Percentiles rank a stretch among this genome's conserved stretches.
phyloP scores from a whole-genome alignment of 2,113 vertebrate genomes.

The Camelus bactrianus region DNA sequence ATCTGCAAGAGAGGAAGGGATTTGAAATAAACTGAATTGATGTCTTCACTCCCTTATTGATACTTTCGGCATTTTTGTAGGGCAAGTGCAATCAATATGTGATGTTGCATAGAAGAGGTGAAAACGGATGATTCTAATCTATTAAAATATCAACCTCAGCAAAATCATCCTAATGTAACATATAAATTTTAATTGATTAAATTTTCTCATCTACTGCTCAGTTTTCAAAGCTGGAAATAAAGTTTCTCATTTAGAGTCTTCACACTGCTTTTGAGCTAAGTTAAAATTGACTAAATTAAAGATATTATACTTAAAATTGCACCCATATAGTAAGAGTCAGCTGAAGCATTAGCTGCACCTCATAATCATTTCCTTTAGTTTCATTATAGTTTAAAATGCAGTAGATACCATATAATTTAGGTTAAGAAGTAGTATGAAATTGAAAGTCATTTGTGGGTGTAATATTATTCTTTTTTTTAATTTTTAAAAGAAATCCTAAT shows the following conservation, averaged over 20 bases:
- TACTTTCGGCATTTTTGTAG: conserved; percentile 14
- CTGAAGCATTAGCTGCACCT: conserved; percentile 33
- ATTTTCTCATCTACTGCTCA: conserved; percentile 29
- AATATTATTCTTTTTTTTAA: conserved; percentile 43
- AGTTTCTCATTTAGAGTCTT: conserved; percentile 64
- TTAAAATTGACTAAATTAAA: conserved; percentile 63
- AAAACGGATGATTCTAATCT: neutral
- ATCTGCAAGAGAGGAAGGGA: neutral
- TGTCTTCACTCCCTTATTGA: neutral
- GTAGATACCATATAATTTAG: neutral
- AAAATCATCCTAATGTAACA: conserved; percentile 25
- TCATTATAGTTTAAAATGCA: conserved; percentile 67
- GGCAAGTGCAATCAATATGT: neutral
- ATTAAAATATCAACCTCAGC: conserved; percentile 16
- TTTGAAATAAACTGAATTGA: neutral
- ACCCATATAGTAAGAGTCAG: conserved; percentile 42
- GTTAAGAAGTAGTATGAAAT: conserved; percentile 14
- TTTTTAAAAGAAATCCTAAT: conserved; percentile 31
- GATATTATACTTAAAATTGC: conserved; percentile 56
- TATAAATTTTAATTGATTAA: conserved; percentile 45
- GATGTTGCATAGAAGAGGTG: neutral
- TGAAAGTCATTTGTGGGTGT: conserved; percentile 35
- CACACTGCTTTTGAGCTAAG: conserved; percentile 40
- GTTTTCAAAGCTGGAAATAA: conserved; percentile 42
- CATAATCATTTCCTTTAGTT: conserved; percentile 58